Conservation (phyloP, 2,888 invertebrate genomes). For the Phortica okadai region DNA sequence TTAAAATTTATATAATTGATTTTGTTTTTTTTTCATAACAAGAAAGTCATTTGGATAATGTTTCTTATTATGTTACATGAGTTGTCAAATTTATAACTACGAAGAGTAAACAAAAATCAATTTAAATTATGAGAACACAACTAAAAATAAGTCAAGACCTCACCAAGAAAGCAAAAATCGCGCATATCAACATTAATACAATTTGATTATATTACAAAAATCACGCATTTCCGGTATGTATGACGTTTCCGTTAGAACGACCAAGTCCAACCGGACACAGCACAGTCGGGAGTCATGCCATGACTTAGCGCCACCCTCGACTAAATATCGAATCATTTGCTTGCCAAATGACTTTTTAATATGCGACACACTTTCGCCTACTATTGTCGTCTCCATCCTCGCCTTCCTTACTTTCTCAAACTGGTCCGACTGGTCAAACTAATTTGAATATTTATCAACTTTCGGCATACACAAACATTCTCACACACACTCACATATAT, state of each 20-base stretch:
- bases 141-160: not conserved
- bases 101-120: not conserved
- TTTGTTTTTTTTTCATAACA: too few species aligned
- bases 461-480: not conserved
- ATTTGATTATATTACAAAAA: conserved; percentile 58
- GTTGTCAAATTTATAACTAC: too few species aligned
- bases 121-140: conserved; percentile 8
- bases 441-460: conserved; percentile 38
- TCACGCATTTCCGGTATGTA: conserved; percentile 74
- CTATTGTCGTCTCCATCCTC: not conserved
- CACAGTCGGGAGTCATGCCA: not conserved
- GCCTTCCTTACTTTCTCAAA: not conserved
- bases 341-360: conserved; percentile 74
- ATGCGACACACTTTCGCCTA: conserved; percentile 60
- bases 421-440: conserved; percentile 1
- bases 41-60: too few species aligned
- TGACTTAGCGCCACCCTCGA: not conserved
- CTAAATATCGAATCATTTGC: conserved; percentile 65
- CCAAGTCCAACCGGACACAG: not conserved
- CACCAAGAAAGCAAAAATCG: not conserved
- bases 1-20: too few species aligned
- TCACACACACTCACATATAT: not conserved
- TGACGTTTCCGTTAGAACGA: conserved; percentile 59
- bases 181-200: conserved; percentile 40
- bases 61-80: too few species aligned